phyloP scores from a whole-genome alignment of 2,888 invertebrate genomes.

The Ormyrus labotus region DNA sequence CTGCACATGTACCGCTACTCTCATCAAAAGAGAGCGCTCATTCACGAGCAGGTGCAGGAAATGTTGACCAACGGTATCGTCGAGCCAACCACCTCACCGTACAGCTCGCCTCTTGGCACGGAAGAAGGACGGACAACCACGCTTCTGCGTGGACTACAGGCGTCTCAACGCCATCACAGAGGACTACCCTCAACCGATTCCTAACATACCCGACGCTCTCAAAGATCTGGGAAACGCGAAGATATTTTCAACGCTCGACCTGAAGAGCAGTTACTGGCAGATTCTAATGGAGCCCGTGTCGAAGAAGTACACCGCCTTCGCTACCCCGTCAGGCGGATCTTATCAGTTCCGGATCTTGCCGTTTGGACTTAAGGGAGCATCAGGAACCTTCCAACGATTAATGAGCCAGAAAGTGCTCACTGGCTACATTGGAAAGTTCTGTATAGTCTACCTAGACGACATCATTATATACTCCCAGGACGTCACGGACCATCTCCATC shows the following conservation, averaged over 20 bases:
- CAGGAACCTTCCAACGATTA: neutral
- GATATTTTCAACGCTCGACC: slow-evolving; percentile 65
- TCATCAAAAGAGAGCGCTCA: neutral
- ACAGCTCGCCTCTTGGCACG: neutral
- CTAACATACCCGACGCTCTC: slow-evolving; percentile 22
- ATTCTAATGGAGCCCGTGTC: neutral
- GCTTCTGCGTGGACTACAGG: slow-evolving; percentile 59
- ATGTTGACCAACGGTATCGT: neutral
- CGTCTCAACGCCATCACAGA: slow-evolving; percentile 22
- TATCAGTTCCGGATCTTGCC: slow-evolving; percentile 66
- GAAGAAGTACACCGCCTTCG: no score
- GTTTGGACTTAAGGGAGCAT: slow-evolving; percentile 61
- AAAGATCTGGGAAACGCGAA: slow-evolving; percentile 54
- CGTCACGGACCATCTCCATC: no score
- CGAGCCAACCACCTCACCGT: neutral
- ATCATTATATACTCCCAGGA: no score
- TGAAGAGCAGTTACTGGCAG: slow-evolving; percentile 49
- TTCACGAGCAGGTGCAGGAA: neutral
- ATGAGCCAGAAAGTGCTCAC: neutral
- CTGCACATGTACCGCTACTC: neutral
- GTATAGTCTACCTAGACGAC: no score
- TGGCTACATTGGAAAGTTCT: no score
- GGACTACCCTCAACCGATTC: slow-evolving; percentile 10
- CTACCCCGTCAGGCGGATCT: slow-evolving; percentile 62
- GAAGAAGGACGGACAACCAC: slow-evolving; percentile 49